phyloP scores from a whole-genome alignment of 2,888 invertebrate genomes.

The Aphidoletes aphidimyza region DNA sequence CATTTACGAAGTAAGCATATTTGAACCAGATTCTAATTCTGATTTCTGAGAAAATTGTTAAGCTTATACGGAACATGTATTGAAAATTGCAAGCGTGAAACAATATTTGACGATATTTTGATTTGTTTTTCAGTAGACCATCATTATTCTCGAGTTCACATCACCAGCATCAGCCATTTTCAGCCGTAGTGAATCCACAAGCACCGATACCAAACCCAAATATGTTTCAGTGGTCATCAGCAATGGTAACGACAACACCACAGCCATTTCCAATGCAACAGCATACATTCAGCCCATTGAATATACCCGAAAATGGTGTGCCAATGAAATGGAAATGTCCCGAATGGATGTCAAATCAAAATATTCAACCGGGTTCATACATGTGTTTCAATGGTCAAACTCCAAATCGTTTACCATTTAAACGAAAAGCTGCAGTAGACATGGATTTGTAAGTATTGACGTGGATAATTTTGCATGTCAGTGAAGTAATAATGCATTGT shows the following conservation, averaged over 20 bases:
- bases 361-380: neutral
- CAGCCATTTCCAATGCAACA: too few species aligned
- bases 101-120: neutral
- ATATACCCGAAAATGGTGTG: neutral
- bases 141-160: conserved; percentile 4
- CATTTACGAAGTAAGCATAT: neutral
- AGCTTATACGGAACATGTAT: too few species aligned
- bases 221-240: neutral
- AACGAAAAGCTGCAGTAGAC: conserved; percentile 13
- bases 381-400: conserved; percentile 45
- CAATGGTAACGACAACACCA: neutral
- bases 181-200: neutral
- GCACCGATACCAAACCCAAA: neutral
- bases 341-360: conserved; percentile 30
- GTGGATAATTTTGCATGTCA: too few species aligned
- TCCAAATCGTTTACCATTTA: neutral
- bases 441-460: conserved; percentile 25
- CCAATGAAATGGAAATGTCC: conserved; percentile 52
- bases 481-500: too few species aligned
- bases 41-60: too few species aligned
- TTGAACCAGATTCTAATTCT: neutral
- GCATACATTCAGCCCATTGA: too few species aligned
- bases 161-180: conserved; percentile 21
- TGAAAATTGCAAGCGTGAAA: neutral
- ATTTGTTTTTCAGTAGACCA: conserved; percentile 1